A percentile compares a stretch with the other conserved stretches of the same genome.
These are phyloP conservation scores for Procavia capensis DNA, from an alignment of 2,113 vertebrate species.

Conservation along the genomic window DNA sequence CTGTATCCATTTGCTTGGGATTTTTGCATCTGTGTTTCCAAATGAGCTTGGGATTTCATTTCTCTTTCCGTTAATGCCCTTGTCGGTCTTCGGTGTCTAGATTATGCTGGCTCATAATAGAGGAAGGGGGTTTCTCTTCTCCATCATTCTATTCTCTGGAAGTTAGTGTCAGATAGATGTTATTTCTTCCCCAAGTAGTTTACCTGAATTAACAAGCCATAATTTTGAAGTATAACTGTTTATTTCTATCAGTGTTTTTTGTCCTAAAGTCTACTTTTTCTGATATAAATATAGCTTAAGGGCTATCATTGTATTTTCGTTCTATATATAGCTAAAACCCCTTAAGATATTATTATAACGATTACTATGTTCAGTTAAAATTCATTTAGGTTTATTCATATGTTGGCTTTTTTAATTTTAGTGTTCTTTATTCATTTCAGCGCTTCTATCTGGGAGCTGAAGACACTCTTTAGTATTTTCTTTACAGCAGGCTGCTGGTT, in stretches of 20 bases:
- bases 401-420: neutral
- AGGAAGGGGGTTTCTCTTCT: neutral
- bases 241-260: slow-evolving; percentile 10
- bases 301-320: slow-evolving; percentile 14
- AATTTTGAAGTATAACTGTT: neutral
- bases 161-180: neutral
- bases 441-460: neutral
- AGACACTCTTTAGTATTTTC: neutral
- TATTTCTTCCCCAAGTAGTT: neutral
- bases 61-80: neutral
- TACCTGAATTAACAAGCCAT: neutral
- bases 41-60: neutral
- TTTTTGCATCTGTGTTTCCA: neutral
- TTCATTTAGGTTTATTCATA: neutral
- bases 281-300: neutral
- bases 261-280: neutral
- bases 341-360: neutral
- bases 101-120: neutral
- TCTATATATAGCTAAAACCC: slow-evolving; percentile 1
- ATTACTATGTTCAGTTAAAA: slow-evolving; percentile 23
- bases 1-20: neutral
- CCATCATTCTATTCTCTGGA: neutral
- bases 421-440: slow-evolving; percentile 12
- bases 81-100: neutral
- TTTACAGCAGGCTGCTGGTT: neutral